Evolutionary conservation across 2,113 vertebrate genomes (phyloP), one percentile per base, ranked within the genome.

Genomic region (Paedocypris sp.): DNA sequence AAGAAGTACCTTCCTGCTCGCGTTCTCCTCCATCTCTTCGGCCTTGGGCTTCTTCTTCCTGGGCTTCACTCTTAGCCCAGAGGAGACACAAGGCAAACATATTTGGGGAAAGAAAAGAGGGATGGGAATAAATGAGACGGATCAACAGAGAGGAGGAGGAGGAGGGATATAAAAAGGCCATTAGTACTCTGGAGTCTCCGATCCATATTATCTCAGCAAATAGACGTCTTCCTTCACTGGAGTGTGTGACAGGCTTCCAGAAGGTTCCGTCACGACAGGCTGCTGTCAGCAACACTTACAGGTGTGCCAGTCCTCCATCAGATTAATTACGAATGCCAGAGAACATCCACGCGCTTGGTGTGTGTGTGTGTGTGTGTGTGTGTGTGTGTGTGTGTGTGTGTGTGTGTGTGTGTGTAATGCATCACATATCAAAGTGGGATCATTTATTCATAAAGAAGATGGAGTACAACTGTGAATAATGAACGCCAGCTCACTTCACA

Each of bases 361-460:
- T 78, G 75, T 74, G 60, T 68, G 68, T 71, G 69, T 66, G 75
- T 72, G 74, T 72, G 79, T 69, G 73, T 67, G 66, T 78, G 75
- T 74, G 60, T 68, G 68, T 71, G 69, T 66, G 75, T 72, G 74
- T 72, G 79, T 69, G n/a, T n/a, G n/a, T n/a, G 73, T 67, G 66
- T 78, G 75, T 74, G 60, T 68, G 68, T 71, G 69, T 66, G 75
- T 72, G 74, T 72, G 79, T 69, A 73, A 79, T 45, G 71, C 72
- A 71, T 77, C 70, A 62, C 57, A 80, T 75, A 79, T 79, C 71
- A 75, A 69, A 72, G 67, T 71, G 77, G 80, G 68, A 79, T 77
- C 76, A 80, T 83, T 66, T 79, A 79, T 82, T 84, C 73, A 78
- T 64, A 78, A 74, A 72, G 73, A 81, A 80, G 76, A 83, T 71